Evolutionary conservation across 2,797 vertebrate genomes (phyloP), one percentile per base, ranked within the genome.

Genomic region (Protosalanx chinensis): DNA sequence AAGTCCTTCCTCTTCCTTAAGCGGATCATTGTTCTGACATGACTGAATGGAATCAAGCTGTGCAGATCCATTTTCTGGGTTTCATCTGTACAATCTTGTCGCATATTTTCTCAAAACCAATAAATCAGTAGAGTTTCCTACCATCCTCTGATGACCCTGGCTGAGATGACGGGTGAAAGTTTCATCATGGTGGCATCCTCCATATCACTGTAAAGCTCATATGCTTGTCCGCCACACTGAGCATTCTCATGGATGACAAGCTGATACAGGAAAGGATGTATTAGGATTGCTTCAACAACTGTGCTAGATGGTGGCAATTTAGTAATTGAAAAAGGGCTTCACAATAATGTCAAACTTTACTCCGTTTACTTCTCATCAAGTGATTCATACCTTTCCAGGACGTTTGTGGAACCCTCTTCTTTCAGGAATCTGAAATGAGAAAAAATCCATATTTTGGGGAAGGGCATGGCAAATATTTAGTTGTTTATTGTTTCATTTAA

Each of bases 141-240:
- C 98, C 98, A 98, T 92, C 98, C 98, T 93, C 97, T 91, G 73
- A 96, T 61, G 51, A 95, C 95, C 89, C 89, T 94, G 65, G 97
- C 74, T 8, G 94, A 92, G 77, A 98, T 91, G 74, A 94, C 81
- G 5, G 95, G 90, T 1, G 96, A 95, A 1, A 99, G 88, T 73
- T 86, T 88, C 90, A 97, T 93, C 0, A 86, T 78, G 13, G 90
- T 95, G 68, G 96, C 93, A 56, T 98, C 95, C 57, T 90, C 87
- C 35, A 93, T 53, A 49, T 98, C 94, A 60, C 86, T n/a, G 70
- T 90, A 92, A 67, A 97, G 79, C 85, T 97, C 95, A 76, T 93
- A 90, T 1, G 77, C 80, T 53, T 91, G 79, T 12, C 95, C 94
- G 0, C 85, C 87, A 81, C 91, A 89, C 32, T 93, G 82, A 3